These are phyloP conservation scores for Capreolus pygargus DNA, from an alignment of 2,113 vertebrate species.

Conservation along the genomic window DNA sequence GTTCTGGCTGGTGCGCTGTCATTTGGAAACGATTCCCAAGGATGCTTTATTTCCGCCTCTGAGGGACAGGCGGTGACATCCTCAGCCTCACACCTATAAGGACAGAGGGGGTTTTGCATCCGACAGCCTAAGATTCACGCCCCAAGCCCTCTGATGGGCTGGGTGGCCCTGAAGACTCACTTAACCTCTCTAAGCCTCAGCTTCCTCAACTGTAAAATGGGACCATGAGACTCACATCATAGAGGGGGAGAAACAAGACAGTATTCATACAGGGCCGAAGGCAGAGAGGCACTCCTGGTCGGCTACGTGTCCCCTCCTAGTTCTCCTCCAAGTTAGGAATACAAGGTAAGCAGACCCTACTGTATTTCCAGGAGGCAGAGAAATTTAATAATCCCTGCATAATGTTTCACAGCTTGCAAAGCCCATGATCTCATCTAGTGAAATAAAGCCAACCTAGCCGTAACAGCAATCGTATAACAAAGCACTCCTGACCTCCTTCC, in stretches of 20 bases:
- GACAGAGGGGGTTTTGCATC: no score
- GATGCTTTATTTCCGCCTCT: background rate
- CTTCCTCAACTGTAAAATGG: background rate
- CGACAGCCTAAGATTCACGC: background rate
- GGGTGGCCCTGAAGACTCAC: background rate
- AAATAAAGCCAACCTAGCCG: background rate
- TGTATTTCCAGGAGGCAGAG: background rate
- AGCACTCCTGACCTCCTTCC: background rate
- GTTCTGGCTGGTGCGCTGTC: background rate
- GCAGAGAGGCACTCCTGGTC: background rate
- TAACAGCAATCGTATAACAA: fast-evolving
- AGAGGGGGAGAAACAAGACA: background rate
- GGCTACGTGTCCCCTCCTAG: fast-evolving
- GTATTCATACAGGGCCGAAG: fast-evolving
- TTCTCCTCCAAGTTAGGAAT: background rate
- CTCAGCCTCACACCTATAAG: background rate
- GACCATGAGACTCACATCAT: fast-evolving
- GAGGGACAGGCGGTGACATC: background rate
- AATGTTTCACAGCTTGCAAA: background rate
- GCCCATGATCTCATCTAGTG: background rate
- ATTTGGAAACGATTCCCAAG: background rate
- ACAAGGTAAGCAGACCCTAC: fast-evolving
- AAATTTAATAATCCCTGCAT: background rate
- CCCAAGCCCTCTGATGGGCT: background rate
- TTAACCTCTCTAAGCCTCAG: background rate